A percentile compares a stretch with the other conserved stretches of the same genome.
Evolutionary conservation across 2,113 vertebrate species (phyloP).

Genomic region (Trinectes maculatus): DNA sequence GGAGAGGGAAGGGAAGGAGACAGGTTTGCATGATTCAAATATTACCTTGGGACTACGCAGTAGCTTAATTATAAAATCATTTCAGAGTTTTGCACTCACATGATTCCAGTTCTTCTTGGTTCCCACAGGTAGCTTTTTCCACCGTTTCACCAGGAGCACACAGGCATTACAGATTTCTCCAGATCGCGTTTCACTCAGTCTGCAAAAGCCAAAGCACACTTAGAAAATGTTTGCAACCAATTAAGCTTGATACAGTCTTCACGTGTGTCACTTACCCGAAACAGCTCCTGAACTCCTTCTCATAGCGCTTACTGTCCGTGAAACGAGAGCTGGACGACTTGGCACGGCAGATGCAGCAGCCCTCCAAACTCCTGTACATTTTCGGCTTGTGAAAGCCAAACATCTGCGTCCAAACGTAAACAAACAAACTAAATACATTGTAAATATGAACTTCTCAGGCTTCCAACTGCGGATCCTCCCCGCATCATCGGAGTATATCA

Average conservation of each 20-base stretch:
- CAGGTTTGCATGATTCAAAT: not conserved
- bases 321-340: constrained; percentile 99
- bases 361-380: constrained; percentile 98
- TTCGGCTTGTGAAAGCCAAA: constrained; percentile 99
- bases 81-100: constrained; percentile 71
- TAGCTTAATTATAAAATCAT: not conserved
- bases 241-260: no score
- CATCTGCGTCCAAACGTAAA: constrained; percentile 83
- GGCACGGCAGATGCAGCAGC: constrained; percentile 98
- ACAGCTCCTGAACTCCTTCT: constrained; percentile 97
- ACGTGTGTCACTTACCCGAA: constrained; percentile 89
- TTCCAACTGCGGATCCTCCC: not conserved
- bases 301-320: constrained; percentile 98
- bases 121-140: constrained; percentile 97
- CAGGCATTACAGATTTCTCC: constrained; percentile 99
- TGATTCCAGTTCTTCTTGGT: constrained; percentile 99
- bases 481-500: not conserved
- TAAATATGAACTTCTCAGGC: not conserved
- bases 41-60: not conserved
- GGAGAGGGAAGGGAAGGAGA: not conserved
- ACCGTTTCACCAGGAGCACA: constrained; percentile 96
- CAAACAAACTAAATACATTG: constrained; percentile 1
- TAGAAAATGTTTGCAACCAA: not conserved
- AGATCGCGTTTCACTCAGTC: constrained; percentile 92
- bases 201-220: constrained; percentile 62